A percentile compares a stretch with the other conserved stretches of the same genome.
Conservation (phyloP, 2,888 invertebrate species). For the Lutraria lutraria region DNA sequence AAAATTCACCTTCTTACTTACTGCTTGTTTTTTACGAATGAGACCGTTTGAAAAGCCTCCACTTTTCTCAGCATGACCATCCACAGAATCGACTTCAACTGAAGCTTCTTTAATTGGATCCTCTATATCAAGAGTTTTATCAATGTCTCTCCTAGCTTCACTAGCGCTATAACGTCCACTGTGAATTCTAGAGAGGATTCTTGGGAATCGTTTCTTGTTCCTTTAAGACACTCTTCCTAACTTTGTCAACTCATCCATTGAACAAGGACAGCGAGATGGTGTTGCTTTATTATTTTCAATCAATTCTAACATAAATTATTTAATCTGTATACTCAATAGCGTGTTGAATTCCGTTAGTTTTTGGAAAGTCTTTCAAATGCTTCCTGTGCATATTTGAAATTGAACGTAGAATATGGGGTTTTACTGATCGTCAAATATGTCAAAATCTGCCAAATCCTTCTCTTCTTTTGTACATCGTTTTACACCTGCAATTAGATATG, state of each 20-base stretch:
- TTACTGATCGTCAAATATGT: constrained; percentile 86
- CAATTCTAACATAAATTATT: constrained; percentile 80
- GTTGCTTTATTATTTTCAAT: constrained; percentile 77
- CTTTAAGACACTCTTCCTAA: constrained; percentile 75
- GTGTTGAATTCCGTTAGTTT: constrained; percentile 87
- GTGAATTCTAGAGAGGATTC: constrained; percentile 66
- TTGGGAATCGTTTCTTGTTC: constrained; percentile 71
- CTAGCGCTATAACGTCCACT: constrained; percentile 59
- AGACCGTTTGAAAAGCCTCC: background rate
- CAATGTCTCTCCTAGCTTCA: constrained; percentile 61
- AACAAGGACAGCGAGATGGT: constrained; percentile 72
- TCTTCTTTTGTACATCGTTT: constrained; percentile 86
- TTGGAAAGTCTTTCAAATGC: constrained; percentile 87
- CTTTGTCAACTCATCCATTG: constrained; percentile 72
- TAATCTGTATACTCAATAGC: constrained; percentile 84
- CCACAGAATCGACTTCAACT: constrained; percentile 32
- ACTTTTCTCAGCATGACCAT: background rate
- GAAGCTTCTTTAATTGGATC: constrained; percentile 35
- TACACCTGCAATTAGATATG: constrained; percentile 82
- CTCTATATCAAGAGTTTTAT: constrained; percentile 55
- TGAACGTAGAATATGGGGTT: constrained; percentile 87
- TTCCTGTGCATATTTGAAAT: constrained; percentile 86
- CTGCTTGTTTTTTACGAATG: constrained; percentile 16
- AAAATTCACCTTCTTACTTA: constrained; percentile 28
- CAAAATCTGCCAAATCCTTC: constrained; percentile 86